phyloP scores from a whole-genome alignment of 2,113 vertebrate genomes.

The Pleuronectes platessa region DNA sequence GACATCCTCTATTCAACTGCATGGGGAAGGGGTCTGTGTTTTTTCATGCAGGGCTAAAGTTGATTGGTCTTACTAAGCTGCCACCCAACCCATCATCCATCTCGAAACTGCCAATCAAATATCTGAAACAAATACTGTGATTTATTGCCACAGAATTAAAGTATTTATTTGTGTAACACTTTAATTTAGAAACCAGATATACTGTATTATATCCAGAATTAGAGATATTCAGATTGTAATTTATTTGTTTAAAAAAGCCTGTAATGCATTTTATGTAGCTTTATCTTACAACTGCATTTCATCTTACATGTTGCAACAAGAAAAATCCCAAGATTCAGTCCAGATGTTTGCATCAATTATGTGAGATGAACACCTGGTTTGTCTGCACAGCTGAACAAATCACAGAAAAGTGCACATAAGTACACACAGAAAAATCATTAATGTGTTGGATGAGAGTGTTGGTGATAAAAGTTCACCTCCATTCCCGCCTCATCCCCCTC shows the following conservation, averaged over 20 bases:
- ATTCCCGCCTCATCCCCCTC: slow-evolving; percentile 51
- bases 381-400: slow-evolving; percentile 15
- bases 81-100: neutral
- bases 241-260: neutral
- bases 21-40: neutral
- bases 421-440: slow-evolving; percentile 14
- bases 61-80: neutral
- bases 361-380: slow-evolving; percentile 19
- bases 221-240: no score
- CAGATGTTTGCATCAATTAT: slow-evolving; percentile 38
- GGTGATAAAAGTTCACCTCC: slow-evolving; percentile 52
- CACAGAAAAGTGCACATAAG: neutral
- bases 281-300: neutral
- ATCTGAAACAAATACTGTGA: neutral
- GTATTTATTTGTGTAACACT: neutral
- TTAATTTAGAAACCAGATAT: neutral
- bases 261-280: neutral
- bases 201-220: neutral
- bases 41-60: neutral
- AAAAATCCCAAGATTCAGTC: slow-evolving; percentile 6
- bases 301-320: neutral
- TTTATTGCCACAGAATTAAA: neutral
- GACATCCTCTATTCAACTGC: neutral
- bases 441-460: slow-evolving; percentile 43
- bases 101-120: neutral